phyloP scores from a whole-genome alignment of 2,888 invertebrate species.

The Brachyptera risi region DNA sequence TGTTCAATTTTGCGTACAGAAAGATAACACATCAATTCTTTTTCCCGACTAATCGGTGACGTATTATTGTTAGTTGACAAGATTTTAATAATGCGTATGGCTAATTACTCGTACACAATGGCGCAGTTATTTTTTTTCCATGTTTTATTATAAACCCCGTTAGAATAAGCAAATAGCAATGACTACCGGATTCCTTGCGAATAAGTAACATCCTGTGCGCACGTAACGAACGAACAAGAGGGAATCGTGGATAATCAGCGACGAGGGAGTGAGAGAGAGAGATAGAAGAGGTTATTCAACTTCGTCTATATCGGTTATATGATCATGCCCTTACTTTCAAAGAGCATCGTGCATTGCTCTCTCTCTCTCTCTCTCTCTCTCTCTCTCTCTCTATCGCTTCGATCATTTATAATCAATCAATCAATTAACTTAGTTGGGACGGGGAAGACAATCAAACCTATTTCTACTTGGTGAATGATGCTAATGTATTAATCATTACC shows the following conservation, averaged over 20 bases:
- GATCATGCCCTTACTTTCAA: constrained; percentile 7
- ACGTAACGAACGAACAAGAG: constrained; percentile 10
- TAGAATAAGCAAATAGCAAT: constrained; percentile 18
- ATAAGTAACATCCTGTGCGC: constrained; percentile 24
- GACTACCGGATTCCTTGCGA: constrained; percentile 25
- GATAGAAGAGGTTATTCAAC: constrained; percentile 26
- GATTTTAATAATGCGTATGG: no score
- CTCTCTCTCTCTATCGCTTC: neutral
- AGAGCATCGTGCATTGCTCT: constrained; percentile 6
- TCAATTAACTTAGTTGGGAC: neutral
- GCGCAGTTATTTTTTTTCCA: neutral
- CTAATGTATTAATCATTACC: no score
- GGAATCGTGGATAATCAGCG: constrained; percentile 23
- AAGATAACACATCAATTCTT: no score
- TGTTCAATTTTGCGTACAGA: no score
- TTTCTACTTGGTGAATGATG: no score
- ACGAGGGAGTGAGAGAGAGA: constrained; percentile 20
- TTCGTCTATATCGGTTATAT: no score
- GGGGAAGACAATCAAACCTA: no score
- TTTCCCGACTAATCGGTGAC: no score
- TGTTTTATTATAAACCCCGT: constrained; percentile 25
- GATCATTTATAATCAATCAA: constrained; percentile 5
- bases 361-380: neutral
- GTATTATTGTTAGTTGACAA: no score
- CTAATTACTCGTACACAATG: neutral